Evolutionary conservation across 1,140 invertebrate species (phyloP).

Genomic region (Chironomus tepperi): DNA sequence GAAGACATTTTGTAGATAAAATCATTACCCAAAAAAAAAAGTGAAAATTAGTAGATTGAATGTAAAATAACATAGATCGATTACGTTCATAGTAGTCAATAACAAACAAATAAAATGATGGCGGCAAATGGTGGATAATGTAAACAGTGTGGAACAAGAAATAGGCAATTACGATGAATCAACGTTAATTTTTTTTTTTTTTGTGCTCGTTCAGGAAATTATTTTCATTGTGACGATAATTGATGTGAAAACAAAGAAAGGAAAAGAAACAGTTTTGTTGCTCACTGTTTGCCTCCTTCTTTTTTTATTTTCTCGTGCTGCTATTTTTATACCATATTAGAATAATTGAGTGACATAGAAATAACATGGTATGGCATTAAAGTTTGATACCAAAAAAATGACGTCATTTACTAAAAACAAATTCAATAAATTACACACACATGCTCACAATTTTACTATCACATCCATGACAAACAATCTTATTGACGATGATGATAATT

Average conservation of each 20-base stretch:
- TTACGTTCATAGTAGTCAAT: background rate
- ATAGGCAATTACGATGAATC: background rate
- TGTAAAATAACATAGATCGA: background rate
- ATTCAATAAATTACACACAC: too few relatives aligned
- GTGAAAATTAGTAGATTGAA: background rate
- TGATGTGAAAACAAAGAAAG: background rate
- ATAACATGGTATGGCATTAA: background rate
- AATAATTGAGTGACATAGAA: background rate
- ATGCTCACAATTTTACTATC: background rate
- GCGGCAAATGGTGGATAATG: background rate
- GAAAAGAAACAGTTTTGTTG: background rate
- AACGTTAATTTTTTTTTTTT: background rate
- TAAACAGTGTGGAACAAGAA: background rate
- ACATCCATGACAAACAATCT: background rate
- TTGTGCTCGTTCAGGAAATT: background rate
- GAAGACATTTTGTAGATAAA: background rate
- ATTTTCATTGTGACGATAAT: background rate
- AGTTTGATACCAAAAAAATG: too few relatives aligned
- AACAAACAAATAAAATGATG: background rate
- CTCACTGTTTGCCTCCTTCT: background rate
- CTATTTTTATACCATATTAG: background rate
- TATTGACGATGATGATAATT: background rate
- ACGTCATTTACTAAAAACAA: too few relatives aligned
- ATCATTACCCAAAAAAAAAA: conserved; percentile 5
- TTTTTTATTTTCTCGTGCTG: background rate